Percentiles rank a stretch among this genome's conserved stretches.
Conservation (phyloP, 2,113 vertebrate genomes). For the Gavialis gangeticus region DNA sequence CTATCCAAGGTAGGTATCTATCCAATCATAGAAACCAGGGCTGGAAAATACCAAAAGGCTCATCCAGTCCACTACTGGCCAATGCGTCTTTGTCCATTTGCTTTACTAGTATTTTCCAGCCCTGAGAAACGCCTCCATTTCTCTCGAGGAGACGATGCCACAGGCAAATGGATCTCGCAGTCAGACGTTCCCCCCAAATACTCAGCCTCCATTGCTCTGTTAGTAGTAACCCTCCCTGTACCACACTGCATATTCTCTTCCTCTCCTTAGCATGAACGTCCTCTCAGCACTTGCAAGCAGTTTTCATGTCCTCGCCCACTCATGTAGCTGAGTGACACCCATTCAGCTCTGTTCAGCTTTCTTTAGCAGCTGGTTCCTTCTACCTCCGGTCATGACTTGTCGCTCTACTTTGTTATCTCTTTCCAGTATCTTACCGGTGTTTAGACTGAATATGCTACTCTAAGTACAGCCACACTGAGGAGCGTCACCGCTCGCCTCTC, state of each 20-base stretch:
- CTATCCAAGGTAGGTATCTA: background rate
- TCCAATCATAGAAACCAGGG: background rate
- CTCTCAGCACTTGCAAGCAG: background rate
- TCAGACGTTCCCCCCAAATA: background rate
- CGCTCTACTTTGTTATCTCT: background rate
- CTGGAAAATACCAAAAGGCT: accelerated
- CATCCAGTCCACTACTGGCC: accelerated
- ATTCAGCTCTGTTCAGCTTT: background rate
- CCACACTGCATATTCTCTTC: background rate
- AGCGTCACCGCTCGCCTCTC: background rate
- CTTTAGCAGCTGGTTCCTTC: background rate
- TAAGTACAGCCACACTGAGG: background rate
- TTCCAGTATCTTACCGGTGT: background rate
- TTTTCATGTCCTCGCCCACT: background rate
- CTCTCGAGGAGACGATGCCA: background rate
- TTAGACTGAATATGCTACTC: background rate
- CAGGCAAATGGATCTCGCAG: background rate
- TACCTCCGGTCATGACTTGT: background rate
- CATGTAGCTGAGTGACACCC: background rate
- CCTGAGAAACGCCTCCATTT: background rate
- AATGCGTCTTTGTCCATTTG: background rate
- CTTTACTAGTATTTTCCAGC: constrained; percentile 18
- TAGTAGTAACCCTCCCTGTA: background rate
- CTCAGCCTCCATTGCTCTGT: background rate
- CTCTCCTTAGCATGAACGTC: background rate